Percentiles rank a stretch among this genome's conserved stretches.
These are phyloP conservation scores for Grantiella picta DNA, from an alignment of 2,113 vertebrate species.

Conservation along the genomic window DNA sequence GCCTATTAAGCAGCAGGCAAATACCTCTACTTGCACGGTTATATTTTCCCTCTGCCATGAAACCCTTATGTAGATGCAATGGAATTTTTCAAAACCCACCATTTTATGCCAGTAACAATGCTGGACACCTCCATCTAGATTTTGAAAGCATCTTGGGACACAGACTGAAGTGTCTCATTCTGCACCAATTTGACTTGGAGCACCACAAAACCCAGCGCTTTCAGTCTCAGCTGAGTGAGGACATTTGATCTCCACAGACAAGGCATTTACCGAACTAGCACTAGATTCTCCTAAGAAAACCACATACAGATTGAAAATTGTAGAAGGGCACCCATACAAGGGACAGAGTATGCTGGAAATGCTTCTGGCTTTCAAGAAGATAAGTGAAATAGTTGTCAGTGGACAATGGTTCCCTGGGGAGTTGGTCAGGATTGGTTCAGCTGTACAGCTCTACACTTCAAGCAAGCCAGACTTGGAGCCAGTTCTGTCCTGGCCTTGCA, in stretches of 20 bases:
- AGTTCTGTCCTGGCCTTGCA: not conserved
- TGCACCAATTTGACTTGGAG: not conserved
- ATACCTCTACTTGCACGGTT: not conserved
- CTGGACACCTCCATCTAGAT: not conserved
- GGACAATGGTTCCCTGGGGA: rapidly evolving
- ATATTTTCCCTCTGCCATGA: not conserved
- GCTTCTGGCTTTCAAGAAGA: not conserved
- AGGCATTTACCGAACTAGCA: not conserved
- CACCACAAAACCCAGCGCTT: not conserved
- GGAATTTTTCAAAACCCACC: not conserved
- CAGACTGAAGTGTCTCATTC: not conserved
- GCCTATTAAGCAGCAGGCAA: not conserved
- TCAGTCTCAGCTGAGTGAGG: not conserved
- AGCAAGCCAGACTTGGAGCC: not conserved
- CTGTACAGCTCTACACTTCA: not conserved
- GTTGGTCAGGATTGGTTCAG: not conserved
- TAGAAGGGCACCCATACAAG: not conserved
- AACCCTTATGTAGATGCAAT: not conserved
- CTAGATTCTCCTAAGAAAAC: not conserved
- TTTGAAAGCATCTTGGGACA: not conserved
- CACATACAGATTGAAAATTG: not conserved
- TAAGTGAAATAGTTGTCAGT: not conserved
- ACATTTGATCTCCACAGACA: not conserved
- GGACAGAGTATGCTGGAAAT: not conserved
- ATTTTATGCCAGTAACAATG: not conserved